Evolutionary conservation across 2,113 vertebrate genomes (phyloP).

Genomic region (Nannospalax galili): DNA sequence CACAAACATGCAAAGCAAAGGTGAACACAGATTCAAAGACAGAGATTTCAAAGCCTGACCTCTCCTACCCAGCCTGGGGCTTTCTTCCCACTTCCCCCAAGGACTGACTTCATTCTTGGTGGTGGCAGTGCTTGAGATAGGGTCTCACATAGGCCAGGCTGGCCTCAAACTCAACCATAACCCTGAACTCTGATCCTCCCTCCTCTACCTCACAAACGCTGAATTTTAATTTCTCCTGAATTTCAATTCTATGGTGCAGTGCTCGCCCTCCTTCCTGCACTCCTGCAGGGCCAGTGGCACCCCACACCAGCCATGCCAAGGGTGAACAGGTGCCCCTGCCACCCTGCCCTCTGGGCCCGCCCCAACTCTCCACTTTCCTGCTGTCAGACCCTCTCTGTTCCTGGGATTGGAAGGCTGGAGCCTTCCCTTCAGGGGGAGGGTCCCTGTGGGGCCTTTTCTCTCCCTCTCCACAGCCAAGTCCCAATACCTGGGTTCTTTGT

Average conservation of each 20-base stretch:
- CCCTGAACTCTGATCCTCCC: neutral
- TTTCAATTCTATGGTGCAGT: neutral
- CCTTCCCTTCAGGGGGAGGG: neutral
- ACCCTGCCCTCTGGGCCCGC: neutral
- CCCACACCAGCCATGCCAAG: neutral
- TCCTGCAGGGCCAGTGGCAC: neutral
- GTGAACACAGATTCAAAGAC: too few relatives aligned
- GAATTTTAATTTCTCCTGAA: neutral
- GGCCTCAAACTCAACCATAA: neutral
- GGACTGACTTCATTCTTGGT: neutral
- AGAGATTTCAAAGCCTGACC: neutral
- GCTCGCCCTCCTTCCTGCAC: neutral
- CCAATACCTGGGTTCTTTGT: neutral
- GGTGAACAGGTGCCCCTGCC: too few relatives aligned
- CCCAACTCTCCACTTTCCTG: fast-evolving
- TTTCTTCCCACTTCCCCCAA: neutral
- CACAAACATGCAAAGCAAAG: too few relatives aligned
- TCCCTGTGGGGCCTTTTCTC: slow-evolving; percentile 2
- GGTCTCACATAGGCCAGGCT: neutral
- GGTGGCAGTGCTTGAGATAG: neutral
- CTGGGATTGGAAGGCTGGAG: neutral
- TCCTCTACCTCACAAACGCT: neutral
- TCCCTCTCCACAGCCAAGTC: neutral
- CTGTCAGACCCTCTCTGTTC: neutral
- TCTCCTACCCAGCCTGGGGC: neutral